A percentile compares a stretch with the other conserved stretches of the same genome.
Conservation (phyloP, 1,140 invertebrate species). For the Drosophila pseudoananassae region DNA sequence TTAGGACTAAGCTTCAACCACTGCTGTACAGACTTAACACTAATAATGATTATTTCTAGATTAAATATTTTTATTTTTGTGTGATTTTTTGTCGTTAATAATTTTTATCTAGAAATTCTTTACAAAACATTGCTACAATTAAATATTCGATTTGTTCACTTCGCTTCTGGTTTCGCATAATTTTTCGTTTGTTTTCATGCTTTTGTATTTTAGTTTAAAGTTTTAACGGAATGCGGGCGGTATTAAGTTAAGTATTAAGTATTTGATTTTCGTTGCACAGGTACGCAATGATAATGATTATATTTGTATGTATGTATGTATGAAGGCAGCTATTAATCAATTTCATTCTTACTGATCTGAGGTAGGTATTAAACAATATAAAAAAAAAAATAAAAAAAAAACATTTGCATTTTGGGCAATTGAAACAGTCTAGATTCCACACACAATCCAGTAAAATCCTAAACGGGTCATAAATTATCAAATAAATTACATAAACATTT, state of each 20-base stretch:
- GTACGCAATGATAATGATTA: constrained; percentile 63
- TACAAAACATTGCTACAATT: constrained; percentile 44
- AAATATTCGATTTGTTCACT: constrained; percentile 69
- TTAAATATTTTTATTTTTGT: constrained; percentile 23
- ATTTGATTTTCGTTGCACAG: constrained; percentile 75
- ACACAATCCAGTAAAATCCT: constrained; percentile 28
- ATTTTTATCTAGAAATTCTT: constrained; percentile 36
- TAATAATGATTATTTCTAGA: constrained; percentile 24
- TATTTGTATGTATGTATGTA: constrained; percentile 5
- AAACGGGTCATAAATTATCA: constrained; percentile 37
- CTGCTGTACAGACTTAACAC: constrained; percentile 57
- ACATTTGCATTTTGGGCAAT: constrained; percentile 32
- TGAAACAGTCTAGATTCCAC: constrained; percentile 52
- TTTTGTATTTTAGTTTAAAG: constrained; percentile 1
- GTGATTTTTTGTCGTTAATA: constrained; percentile 19
- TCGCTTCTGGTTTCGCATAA: constrained; percentile 41
- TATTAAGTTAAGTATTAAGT: constrained; percentile 52
- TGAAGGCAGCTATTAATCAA: constrained; percentile 50
- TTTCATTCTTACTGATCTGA: constrained; percentile 50
- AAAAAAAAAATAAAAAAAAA: constrained; percentile 47
- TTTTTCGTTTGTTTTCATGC: background rate
- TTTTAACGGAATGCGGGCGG: constrained; percentile 68
- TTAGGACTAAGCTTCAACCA: constrained; percentile 69
- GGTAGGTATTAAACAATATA: constrained; percentile 46
- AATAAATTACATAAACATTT: constrained; percentile 63